Evolutionary conservation across 2,888 invertebrate species (phyloP), one percentile per base, ranked within the genome.

Genomic region (Hydropsyche betteni): DNA sequence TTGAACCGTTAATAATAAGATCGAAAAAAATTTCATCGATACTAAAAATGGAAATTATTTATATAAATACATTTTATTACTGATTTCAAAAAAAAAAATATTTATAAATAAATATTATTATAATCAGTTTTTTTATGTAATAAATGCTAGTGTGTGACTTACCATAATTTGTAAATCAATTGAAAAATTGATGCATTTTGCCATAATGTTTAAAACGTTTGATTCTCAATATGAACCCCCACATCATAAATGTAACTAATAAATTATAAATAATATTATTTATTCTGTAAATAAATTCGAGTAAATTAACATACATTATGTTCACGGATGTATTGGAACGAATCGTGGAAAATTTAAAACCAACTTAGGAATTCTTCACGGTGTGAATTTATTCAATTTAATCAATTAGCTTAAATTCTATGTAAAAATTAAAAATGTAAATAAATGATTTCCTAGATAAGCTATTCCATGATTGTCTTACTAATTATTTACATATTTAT

Each of bases 371-470:
- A 44, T 8, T 44, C 3, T 58, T 36, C 10, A 36, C 36, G n/a
- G 36, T 12, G 36, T 36, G 36, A 64, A 33, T 64, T 64, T 34
- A 61, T 64, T 36, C n/a, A 36, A 33, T n/a, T 34, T 64, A 10
- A 36, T 64, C 12, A 34, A 64, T n/a, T 64, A 64, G 36, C n/a
- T 36, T 64, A 64, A 64, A 34, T 36, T 36, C 24, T 24, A 33
- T 64, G 34, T 64, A 36, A 64, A 64, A 64, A 61, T 16, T 33
- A 10, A 64, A 64, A 64, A 64, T 64, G 64, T 64, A 64, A 36
- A 64, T 64, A 64, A 44, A 44, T 12, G 64, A 36, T 64, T 33
- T 64, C 6, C 10, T 44, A 8, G 6, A 44, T 51, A 61, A 33
- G 61, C 12, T 64, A 36, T 36, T 36, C 8, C 58, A 24, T 64